phyloP scores from a whole-genome alignment of 2,888 invertebrate species.

The Drosophila rubida region DNA sequence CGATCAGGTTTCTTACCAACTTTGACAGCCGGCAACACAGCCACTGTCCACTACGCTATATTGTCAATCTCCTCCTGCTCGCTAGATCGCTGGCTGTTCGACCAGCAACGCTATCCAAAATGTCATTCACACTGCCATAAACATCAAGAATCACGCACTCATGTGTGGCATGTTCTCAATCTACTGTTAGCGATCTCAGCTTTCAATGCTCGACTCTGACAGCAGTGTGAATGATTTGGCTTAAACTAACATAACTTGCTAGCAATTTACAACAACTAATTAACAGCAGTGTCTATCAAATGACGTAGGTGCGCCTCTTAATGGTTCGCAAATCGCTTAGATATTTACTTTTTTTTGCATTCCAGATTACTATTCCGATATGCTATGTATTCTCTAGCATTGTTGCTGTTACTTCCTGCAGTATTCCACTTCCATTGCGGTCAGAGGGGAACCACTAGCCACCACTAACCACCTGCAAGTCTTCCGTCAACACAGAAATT shows the following conservation, averaged over 20 bases:
- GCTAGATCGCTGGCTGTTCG: slow-evolving; percentile 21
- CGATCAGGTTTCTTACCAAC: slow-evolving; percentile 61
- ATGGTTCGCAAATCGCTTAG: background rate
- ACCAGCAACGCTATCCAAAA: slow-evolving; percentile 30
- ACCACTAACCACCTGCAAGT: background rate
- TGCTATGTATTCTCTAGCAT: slow-evolving; percentile 21
- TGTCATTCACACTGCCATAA: slow-evolving; percentile 64
- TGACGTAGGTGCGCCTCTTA: slow-evolving; percentile 43
- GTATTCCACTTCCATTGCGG: slow-evolving; percentile 7
- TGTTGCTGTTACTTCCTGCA: slow-evolving; percentile 29
- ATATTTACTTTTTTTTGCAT: slow-evolving; percentile 1
- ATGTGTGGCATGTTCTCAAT: background rate
- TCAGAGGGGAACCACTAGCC: slow-evolving; percentile 46
- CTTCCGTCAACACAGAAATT: background rate
- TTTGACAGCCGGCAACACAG: slow-evolving; percentile 26
- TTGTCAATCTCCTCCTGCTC: slow-evolving; percentile 33
- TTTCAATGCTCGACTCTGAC: slow-evolving; percentile 1
- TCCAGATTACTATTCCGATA: slow-evolving; percentile 1
- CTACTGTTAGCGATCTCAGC: slow-evolving; percentile 5
- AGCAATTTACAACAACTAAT: slow-evolving; percentile 18
- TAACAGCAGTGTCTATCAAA: slow-evolving; percentile 29
- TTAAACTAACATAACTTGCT: slow-evolving; percentile 22
- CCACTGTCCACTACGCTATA: slow-evolving; percentile 36
- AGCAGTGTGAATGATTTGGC: slow-evolving; percentile 25
- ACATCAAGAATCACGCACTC: slow-evolving; percentile 23